phyloP scores from a whole-genome alignment of 2,797 vertebrate species.

The Knipowitschia caucasica region DNA sequence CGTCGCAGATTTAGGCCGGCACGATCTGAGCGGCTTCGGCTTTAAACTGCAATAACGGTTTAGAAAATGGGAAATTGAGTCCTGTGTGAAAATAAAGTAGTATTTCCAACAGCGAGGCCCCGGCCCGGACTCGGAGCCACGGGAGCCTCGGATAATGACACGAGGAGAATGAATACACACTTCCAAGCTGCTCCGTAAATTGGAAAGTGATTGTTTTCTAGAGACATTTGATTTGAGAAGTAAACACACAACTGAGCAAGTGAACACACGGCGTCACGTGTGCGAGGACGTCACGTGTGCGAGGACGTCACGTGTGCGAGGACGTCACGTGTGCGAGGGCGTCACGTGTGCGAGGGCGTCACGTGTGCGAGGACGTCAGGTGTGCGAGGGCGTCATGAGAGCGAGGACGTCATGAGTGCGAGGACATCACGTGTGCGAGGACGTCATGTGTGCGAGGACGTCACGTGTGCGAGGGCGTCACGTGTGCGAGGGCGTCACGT shows the following conservation, averaged over 20 bases:
- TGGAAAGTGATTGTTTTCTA: slow-evolving; percentile 46
- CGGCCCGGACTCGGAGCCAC: slow-evolving; percentile 46
- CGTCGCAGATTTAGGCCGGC: slow-evolving; percentile 75
- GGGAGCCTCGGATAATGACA: slow-evolving; percentile 58
- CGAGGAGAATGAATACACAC: slow-evolving; percentile 57
- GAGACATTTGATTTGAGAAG: slow-evolving; percentile 49
- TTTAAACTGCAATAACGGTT: slow-evolving; percentile 80
- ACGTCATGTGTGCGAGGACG: no score
- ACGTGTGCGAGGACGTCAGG: no score
- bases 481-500: no score
- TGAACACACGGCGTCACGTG: no score
- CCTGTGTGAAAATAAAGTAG: slow-evolving; percentile 75
- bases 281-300: no score
- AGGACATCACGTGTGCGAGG: no score
- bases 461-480: no score
- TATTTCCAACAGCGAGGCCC: slow-evolving; percentile 75
- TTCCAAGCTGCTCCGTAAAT: slow-evolving; percentile 43
- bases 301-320: no score
- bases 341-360: no score
- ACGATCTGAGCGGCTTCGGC: slow-evolving; percentile 81
- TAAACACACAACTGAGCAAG: slow-evolving; percentile 32
- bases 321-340: no score
- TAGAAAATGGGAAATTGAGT: slow-evolving; percentile 77
- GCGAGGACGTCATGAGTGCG: no score
- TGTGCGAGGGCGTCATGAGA: no score